These are phyloP conservation scores for Eucera pruinosa DNA, from an alignment of 2,888 invertebrate species.

Conservation along the genomic window DNA sequence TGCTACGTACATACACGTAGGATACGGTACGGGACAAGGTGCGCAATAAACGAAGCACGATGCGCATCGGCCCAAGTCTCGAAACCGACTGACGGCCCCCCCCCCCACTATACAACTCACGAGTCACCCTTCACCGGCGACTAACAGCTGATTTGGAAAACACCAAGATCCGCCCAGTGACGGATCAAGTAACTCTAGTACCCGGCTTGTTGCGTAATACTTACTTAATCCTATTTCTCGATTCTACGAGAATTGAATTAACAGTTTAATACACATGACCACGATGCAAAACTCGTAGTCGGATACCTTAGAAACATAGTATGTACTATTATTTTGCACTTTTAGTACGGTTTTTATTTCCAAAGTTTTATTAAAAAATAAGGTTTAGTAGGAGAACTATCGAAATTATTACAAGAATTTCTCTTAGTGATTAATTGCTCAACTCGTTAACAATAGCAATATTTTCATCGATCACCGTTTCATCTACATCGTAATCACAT, in stretches of 20 bases:
- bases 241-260: constrained; percentile 9
- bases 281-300: background rate
- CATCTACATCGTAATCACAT: background rate
- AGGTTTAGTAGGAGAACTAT: too few species aligned
- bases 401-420: too few species aligned
- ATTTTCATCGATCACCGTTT: background rate
- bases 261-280: background rate
- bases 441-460: too few species aligned
- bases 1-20: background rate
- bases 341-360: too few species aligned
- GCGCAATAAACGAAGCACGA: constrained; percentile 20
- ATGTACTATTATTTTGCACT: too few species aligned
- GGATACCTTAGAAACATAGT: too few species aligned
- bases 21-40: background rate
- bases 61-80: constrained; percentile 70
- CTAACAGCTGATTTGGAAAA: constrained; percentile 82
- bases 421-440: background rate
- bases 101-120: constrained; percentile 44
- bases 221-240: constrained; percentile 33
- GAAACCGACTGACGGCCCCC: constrained; percentile 68
- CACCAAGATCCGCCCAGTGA: constrained; percentile 67
- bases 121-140: constrained; percentile 64
- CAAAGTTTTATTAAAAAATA: too few species aligned
- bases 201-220: constrained; percentile 52
- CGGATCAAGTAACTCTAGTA: constrained; percentile 32